Conservation (phyloP, 92 coral and sea anemone species). For the Chrysogorgia sp. region DNA sequence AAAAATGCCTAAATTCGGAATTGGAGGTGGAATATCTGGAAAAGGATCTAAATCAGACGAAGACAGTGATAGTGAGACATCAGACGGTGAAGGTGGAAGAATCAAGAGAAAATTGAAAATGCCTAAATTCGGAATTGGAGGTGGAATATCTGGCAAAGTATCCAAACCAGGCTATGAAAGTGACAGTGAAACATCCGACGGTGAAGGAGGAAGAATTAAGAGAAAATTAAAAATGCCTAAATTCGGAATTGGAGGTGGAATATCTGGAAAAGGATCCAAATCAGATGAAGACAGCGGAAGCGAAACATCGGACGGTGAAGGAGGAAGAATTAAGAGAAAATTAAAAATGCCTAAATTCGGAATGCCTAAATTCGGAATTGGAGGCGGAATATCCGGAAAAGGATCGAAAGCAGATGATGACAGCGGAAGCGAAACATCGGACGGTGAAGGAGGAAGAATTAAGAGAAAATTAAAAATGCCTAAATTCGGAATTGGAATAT, state of each 20-base stretch:
- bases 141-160: constrained; percentile 1
- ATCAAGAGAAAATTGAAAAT: not conserved
- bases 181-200: not conserved
- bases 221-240: not conserved
- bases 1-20: constrained; percentile 20
- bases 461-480: not conserved
- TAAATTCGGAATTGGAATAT: not conserved
- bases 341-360: not conserved
- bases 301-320: not conserved
- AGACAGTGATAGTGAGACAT: constrained; percentile 4
- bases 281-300: not conserved
- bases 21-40: not conserved
- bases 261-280: not conserved
- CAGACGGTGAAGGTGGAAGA: not conserved
- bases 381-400: not conserved
- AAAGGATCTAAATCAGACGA: not conserved
- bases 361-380: too few species aligned
- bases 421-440: not conserved
- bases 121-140: not conserved
- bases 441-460: not conserved
- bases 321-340: not conserved
- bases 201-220: not conserved
- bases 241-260: not conserved
- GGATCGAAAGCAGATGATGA: not conserved
- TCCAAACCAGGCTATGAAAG: not conserved